phyloP scores from a whole-genome alignment of 1,140 invertebrate species.

The Atta cephalotes region DNA sequence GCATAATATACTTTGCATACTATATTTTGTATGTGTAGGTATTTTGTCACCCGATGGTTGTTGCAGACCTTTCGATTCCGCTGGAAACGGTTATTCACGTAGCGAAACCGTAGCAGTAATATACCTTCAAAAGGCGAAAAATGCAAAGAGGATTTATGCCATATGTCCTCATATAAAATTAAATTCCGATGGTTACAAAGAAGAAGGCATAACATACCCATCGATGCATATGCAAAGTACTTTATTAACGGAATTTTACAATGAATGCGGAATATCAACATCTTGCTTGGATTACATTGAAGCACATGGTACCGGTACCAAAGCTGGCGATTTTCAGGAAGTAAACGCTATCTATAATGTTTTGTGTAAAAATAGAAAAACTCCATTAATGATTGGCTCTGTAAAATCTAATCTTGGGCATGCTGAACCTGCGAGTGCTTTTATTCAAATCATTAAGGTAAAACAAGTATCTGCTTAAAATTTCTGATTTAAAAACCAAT shows the following conservation, averaged over 20 bases:
- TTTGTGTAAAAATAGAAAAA: not conserved
- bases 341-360: not conserved
- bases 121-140: no score
- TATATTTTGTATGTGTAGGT: no score
- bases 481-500: no score
- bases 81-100: no score
- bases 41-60: no score
- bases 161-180: no score
- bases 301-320: not conserved
- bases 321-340: not conserved
- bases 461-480: not conserved
- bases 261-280: not conserved
- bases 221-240: not conserved
- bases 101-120: no score
- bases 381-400: not conserved
- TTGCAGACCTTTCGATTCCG: no score
- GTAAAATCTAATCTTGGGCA: not conserved
- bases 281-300: not conserved
- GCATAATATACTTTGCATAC: no score
- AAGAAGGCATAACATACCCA: not conserved
- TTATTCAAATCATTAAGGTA: not conserved
- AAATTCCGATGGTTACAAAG: no score
- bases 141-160: no score
- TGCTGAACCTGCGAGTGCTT: not conserved
- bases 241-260: not conserved